phyloP scores from a whole-genome alignment of 2,797 vertebrate genomes.

The Babyrousa celebensis region DNA sequence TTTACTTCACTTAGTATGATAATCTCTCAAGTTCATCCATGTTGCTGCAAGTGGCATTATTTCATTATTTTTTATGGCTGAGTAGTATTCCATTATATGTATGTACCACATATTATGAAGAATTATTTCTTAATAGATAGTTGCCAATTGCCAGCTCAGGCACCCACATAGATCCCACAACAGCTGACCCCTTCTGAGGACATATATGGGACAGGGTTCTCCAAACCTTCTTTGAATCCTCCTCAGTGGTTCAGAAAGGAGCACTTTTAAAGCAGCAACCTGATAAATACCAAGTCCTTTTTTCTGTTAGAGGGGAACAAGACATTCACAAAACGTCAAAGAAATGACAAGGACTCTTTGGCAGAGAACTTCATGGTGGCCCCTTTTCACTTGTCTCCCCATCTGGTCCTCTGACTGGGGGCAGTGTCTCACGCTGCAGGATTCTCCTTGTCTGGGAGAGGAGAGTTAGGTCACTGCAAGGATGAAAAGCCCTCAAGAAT shows the following conservation, averaged over 20 bases:
- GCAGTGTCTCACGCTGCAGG: not conserved
- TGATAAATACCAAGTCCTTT: not conserved
- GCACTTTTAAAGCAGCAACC: not conserved
- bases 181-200: not conserved
- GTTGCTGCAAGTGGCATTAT: too few relatives aligned
- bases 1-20: not conserved
- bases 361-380: not conserved
- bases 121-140: not conserved
- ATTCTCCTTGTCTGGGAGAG: not conserved
- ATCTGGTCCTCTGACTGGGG: not conserved
- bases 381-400: not conserved
- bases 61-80: too few relatives aligned
- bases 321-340: not conserved
- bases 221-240: constrained; percentile 18
- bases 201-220: not conserved
- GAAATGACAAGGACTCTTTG: not conserved
- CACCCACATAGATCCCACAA: not conserved
- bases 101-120: not conserved
- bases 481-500: not conserved
- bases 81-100: too few relatives aligned
- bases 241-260: not conserved
- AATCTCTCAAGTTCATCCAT: not conserved
- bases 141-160: not conserved
- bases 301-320: not conserved
- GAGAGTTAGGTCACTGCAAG: not conserved